A percentile compares a stretch with the other conserved stretches of the same genome.
Evolutionary conservation across 2,888 invertebrate genomes (phyloP).

Genomic region (Hybos culiciformis): DNA sequence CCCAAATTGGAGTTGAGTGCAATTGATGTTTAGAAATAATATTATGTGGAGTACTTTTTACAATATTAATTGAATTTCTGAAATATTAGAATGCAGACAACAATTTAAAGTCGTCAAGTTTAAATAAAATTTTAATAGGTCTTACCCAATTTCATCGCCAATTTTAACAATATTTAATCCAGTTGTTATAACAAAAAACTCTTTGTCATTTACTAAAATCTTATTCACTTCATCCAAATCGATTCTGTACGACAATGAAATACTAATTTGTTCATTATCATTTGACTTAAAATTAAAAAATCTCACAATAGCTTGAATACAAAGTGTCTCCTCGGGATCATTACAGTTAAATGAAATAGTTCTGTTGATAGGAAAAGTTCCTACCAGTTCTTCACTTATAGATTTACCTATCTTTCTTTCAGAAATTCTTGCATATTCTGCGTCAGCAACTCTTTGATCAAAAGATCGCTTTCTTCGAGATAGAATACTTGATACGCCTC

Average conservation of each 20-base stretch:
- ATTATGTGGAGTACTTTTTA: conserved; percentile 29
- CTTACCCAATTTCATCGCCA: conserved; percentile 21
- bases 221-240: conserved; percentile 32
- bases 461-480: conserved; percentile 22
- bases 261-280: conserved; percentile 23
- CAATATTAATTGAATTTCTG: conserved; percentile 22
- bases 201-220: conserved; percentile 32
- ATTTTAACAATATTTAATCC: conserved; percentile 24
- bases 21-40: conserved; percentile 33
- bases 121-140: neutral
- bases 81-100: neutral
- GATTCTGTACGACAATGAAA: conserved; percentile 27
- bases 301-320: conserved; percentile 28
- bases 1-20: conserved; percentile 32
- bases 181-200: conserved; percentile 31
- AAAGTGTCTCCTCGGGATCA: conserved; percentile 26
- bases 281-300: conserved; percentile 28
- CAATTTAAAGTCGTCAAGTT: neutral
- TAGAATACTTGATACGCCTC: conserved; percentile 20
- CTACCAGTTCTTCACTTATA: conserved; percentile 28
- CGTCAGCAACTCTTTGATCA: conserved; percentile 22
- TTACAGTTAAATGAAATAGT: conserved; percentile 34
- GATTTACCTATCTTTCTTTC: conserved; percentile 25
- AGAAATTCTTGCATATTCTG: conserved; percentile 27
- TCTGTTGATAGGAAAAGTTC: conserved; percentile 30